These are phyloP conservation scores for Astropecten irregularis DNA, from an alignment of 53 echinoderm and acorn worm species.

Conservation along the genomic window DNA sequence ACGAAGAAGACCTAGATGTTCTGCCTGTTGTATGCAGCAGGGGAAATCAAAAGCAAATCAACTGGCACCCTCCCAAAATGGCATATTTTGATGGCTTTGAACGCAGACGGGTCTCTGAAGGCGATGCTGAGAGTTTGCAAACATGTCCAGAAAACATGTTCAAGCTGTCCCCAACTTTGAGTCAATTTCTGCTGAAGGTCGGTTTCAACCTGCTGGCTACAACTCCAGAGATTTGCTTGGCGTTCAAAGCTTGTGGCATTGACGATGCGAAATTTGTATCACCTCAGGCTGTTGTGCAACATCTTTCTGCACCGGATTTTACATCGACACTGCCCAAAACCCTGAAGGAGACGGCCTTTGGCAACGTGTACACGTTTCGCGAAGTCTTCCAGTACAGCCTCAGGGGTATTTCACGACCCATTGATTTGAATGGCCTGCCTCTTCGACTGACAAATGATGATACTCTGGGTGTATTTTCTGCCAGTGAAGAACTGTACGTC, in stretches of 20 bases:
- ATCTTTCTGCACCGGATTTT: not conserved
- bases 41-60: not conserved
- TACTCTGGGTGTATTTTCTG: conserved; percentile 12
- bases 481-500: conserved; percentile 18
- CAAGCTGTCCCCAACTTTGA: not conserved
- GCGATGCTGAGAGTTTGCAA: not conserved
- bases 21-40: conserved; percentile 27
- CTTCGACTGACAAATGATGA: conserved; percentile 53
- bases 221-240: not conserved
- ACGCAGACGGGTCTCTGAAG: not conserved
- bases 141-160: no score
- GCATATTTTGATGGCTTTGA: conserved; percentile 38
- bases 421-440: conserved; percentile 46
- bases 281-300: conserved; percentile 25
- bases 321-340: not conserved
- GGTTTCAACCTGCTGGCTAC: conserved; percentile 37
- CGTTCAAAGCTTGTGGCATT: conserved; percentile 20
- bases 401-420: not conserved
- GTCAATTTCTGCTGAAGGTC: conserved; percentile 11
- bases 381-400: conserved; percentile 42
- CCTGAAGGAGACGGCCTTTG: conserved; percentile 12
- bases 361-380: not conserved
- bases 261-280: conserved; percentile 11
- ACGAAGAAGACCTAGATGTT: conserved; percentile 10
- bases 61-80: conserved; percentile 45